These are phyloP conservation scores for Stomatorhinus ivindoensis DNA, from an alignment of 2,113 vertebrate species.

Conservation along the genomic window DNA sequence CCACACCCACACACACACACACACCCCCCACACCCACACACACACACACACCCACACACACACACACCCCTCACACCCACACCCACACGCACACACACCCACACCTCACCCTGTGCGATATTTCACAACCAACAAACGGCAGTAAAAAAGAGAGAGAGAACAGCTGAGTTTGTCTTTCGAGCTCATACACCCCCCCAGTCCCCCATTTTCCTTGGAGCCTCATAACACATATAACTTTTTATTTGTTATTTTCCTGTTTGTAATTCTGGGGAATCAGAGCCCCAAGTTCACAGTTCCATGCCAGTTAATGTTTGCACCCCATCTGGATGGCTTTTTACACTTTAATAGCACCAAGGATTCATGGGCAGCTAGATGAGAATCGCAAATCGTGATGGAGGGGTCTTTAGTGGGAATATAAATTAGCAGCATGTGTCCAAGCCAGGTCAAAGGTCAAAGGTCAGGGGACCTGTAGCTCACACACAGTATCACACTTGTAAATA, in stretches of 20 bases:
- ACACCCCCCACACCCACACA: not conserved
- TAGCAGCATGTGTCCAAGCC: not conserved
- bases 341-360: not conserved
- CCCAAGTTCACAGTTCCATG: not conserved
- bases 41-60: not conserved
- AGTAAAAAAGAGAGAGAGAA: not conserved
- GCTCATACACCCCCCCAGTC: not conserved
- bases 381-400: not conserved
- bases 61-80: too few relatives aligned
- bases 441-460: not conserved
- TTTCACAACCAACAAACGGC: slow-evolving; percentile 4
- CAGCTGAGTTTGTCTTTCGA: not conserved
- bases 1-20: not conserved
- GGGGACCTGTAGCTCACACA: not conserved
- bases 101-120: not conserved
- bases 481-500: not conserved
- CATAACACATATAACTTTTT: not conserved
- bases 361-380: not conserved
- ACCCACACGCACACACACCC: too few relatives aligned
- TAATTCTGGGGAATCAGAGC: not conserved
- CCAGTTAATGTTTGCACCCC: not conserved
- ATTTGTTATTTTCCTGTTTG: not conserved
- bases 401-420: not conserved
- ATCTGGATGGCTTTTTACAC: not conserved
- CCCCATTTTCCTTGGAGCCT: not conserved